Conservation (phyloP, 2,113 vertebrate genomes). For the Sinocyclocheilus anophthalmus region DNA sequence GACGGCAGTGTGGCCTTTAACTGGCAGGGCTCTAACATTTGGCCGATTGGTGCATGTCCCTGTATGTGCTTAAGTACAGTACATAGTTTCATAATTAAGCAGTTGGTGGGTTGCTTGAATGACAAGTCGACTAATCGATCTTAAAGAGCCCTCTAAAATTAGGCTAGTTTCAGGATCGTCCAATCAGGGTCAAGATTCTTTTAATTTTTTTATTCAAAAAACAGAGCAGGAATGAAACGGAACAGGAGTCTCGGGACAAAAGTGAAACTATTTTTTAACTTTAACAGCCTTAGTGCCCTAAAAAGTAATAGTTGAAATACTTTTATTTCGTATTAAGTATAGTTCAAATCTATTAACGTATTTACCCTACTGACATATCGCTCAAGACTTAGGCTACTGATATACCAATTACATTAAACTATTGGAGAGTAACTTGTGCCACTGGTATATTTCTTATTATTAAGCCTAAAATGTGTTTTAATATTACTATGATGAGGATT, state of each 20-base stretch:
- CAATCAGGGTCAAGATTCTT: background rate
- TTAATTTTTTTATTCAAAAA: background rate
- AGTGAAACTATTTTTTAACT: background rate
- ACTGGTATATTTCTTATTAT: too few relatives aligned
- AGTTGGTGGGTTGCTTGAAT: background rate
- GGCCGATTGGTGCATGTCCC: background rate
- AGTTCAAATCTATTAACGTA: too few relatives aligned
- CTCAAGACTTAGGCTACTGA: too few relatives aligned
- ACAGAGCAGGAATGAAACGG: background rate
- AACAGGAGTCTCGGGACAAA: background rate
- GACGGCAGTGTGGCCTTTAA: conserved; percentile 12
- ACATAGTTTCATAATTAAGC: background rate
- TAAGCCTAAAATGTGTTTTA: too few relatives aligned
- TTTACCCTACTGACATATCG: too few relatives aligned
- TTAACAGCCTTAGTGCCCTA: background rate
- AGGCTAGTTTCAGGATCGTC: background rate
- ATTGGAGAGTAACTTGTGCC: too few relatives aligned
- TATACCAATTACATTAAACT: too few relatives aligned
- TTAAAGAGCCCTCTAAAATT: background rate
- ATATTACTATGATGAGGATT: too few relatives aligned
- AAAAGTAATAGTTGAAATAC: too few relatives aligned
- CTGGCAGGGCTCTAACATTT: background rate
- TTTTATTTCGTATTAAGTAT: too few relatives aligned
- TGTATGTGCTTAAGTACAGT: background rate
- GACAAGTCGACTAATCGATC: background rate